Percentiles rank a stretch among this genome's conserved stretches.
phyloP scores from a whole-genome alignment of 2,113 vertebrate genomes.

The Argyrosomus japonicus region DNA sequence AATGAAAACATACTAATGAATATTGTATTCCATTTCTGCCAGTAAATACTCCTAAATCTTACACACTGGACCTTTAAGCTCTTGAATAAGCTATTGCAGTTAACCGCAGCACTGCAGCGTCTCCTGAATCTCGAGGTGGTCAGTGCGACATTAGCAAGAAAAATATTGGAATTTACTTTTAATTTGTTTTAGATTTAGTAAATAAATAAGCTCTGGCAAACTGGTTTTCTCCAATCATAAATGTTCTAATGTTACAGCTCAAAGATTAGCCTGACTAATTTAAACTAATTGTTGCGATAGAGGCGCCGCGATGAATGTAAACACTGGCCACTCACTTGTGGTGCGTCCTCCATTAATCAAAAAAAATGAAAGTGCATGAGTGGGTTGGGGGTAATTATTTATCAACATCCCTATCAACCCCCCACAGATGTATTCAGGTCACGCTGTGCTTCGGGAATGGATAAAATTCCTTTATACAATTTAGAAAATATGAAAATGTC shows the following conservation, averaged over 20 bases:
- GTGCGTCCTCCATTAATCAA: conserved; percentile 14
- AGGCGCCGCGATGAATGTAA: background rate
- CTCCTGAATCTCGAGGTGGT: background rate
- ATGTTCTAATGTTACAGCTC: background rate
- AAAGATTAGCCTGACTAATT: background rate
- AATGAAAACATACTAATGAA: no score
- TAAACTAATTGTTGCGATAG: background rate
- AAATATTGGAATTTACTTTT: background rate
- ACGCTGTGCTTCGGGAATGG: background rate
- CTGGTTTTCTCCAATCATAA: background rate
- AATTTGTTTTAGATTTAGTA: background rate
- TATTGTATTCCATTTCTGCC: no score
- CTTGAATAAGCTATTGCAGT: conserved; percentile 1
- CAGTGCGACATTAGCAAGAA: background rate
- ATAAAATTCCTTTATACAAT: background rate
- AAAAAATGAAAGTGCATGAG: background rate
- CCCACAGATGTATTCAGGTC: conserved; percentile 3
- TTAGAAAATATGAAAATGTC: conserved; percentile 10
- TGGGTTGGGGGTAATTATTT: conserved; percentile 15
- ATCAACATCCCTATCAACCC: conserved; percentile 19
- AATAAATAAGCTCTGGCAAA: background rate
- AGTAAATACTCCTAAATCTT: no score
- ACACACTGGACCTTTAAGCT: no score
- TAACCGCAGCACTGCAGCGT: background rate
- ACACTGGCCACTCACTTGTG: background rate